Percentiles rank a stretch among this genome's conserved stretches.
Conservation (phyloP, 2,888 invertebrate genomes). For the Ophion ellenae region DNA sequence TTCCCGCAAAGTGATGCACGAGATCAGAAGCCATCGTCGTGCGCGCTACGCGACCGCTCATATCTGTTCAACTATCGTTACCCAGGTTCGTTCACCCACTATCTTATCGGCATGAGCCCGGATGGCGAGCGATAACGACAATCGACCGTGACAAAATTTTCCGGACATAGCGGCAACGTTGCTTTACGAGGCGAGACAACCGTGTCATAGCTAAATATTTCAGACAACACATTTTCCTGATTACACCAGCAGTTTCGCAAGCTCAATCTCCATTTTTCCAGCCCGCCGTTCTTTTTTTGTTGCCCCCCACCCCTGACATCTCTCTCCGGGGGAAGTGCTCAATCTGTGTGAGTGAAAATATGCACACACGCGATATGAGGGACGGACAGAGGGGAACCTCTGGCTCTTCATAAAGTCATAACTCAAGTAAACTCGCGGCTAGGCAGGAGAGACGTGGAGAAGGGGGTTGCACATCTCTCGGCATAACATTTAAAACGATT, state of each 20-base stretch:
- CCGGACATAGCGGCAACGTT: neutral
- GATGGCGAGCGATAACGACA: conserved; percentile 49
- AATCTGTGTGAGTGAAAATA: conserved; percentile 67
- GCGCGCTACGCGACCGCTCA: neutral
- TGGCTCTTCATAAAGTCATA: conserved; percentile 82
- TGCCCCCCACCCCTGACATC: neutral
- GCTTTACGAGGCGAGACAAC: conserved; percentile 36
- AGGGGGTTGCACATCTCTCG: conserved; percentile 78
- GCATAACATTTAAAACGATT: conserved; percentile 84
- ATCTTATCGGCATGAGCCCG: conserved; percentile 68
- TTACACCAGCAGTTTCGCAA: conserved; percentile 60
- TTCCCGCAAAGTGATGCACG: neutral
- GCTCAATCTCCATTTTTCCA: conserved; percentile 44
- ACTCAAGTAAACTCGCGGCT: conserved; percentile 77
- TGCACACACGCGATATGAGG: conserved; percentile 58
- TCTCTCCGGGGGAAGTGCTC: conserved; percentile 29
- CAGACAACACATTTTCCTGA: conserved; percentile 52
- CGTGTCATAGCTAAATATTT: conserved; percentile 40
- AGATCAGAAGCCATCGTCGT: neutral
- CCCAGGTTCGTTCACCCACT: conserved; percentile 13
- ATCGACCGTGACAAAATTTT: conserved; percentile 30
- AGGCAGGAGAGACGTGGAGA: conserved; percentile 38
- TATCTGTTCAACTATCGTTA: conserved; percentile 69
- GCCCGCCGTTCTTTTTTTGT: conserved; percentile 15
- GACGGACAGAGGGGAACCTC: conserved; percentile 67